These are phyloP conservation scores for Trypoxylon attenuatum DNA, from an alignment of 2,888 invertebrate species.

Conservation along the genomic window DNA sequence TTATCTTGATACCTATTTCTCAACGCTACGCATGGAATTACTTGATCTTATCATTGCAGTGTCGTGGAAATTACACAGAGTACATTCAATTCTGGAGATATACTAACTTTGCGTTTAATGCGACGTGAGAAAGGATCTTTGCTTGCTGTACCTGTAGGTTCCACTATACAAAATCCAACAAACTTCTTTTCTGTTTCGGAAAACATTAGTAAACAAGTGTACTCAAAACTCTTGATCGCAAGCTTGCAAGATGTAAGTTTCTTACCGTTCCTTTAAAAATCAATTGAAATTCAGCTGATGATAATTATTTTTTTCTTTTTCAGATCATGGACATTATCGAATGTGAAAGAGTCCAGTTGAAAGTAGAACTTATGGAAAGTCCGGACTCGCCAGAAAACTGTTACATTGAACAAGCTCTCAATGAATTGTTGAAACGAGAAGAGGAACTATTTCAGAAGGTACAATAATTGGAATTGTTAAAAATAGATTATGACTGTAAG, in stretches of 20 bases:
- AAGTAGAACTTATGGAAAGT: slow-evolving; percentile 77
- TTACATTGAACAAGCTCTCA: slow-evolving; percentile 89
- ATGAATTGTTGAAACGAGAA: slow-evolving; percentile 79
- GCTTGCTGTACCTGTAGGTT: slow-evolving; percentile 77
- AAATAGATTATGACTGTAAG: not conserved
- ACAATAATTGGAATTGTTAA: slow-evolving; percentile 6
- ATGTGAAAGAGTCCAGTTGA: slow-evolving; percentile 81
- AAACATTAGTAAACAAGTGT: slow-evolving; percentile 77
- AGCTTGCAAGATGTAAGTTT: slow-evolving; percentile 79
- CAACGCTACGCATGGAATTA: not conserved
- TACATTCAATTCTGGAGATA: slow-evolving; percentile 79
- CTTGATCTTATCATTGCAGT: slow-evolving; percentile 71
- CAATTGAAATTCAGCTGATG: not conserved
- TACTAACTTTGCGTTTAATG: slow-evolving; percentile 89
- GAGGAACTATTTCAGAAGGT: slow-evolving; percentile 48
- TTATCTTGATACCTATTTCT: not conserved
- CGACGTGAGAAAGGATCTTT: slow-evolving; percentile 83
- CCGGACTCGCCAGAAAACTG: slow-evolving; percentile 87
- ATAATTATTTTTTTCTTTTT: slow-evolving; percentile 1
- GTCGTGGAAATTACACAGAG: slow-evolving; percentile 78
- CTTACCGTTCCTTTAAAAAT: not conserved
- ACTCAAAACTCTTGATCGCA: slow-evolving; percentile 87
- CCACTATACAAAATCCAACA: slow-evolving; percentile 59
- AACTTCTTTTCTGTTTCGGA: slow-evolving; percentile 75
- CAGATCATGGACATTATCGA: slow-evolving; percentile 83